Base-by-base conservation (phyloP, 2,888 invertebrate genomes). In the Brachylomia viminalis region DNA sequence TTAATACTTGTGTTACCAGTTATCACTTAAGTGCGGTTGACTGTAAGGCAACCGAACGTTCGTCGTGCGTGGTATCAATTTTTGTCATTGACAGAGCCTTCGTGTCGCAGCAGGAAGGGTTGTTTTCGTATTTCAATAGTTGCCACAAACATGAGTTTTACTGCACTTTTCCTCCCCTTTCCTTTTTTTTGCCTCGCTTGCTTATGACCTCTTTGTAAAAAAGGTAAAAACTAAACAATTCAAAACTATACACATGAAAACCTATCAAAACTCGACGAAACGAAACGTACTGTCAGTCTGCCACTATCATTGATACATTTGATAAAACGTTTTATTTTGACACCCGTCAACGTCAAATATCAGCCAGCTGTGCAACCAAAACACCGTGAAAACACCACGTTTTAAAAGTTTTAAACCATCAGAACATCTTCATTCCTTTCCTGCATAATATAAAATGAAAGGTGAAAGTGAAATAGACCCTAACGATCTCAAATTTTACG, bases 401-500 rank as follows among this genome's bases (percentile, higher is more conserved):
- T 80, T 4, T 23, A 2, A 4, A 56, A 33, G 23, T 58, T 64
- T 52, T 4, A 58, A 52, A 49, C 52, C 27, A 45, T 38, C 13
- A 17, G 8, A 23, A 11, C 10, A 45, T 17, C 5, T 23, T 42
- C 6, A 66, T 58, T 62, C 0, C 1, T 58, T 33, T 47, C 23
- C 45, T 52, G 15, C 17, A 1, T 33, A 11, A n/a, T 47, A 47
- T 27, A 81, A 80, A 72, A 90, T 90, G 90, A 84, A 83, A 74
- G 75, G 67, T 74, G 86, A 80, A 72, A 79, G 73, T 73, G 86
- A 86, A 71, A 83, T 80, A 75, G 81, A 84, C 65, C 27, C 78
- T 11, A 87, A 90, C 42, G 92, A 94, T 45, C 88, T 97, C 52
- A 83, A 93, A 74, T 97, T 96, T 90, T 94, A 94, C 89, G 96